A percentile compares a stretch with the other conserved stretches of the same genome.
Evolutionary conservation across 2,113 vertebrate genomes (phyloP).

Genomic region (Trachemys scripta): DNA sequence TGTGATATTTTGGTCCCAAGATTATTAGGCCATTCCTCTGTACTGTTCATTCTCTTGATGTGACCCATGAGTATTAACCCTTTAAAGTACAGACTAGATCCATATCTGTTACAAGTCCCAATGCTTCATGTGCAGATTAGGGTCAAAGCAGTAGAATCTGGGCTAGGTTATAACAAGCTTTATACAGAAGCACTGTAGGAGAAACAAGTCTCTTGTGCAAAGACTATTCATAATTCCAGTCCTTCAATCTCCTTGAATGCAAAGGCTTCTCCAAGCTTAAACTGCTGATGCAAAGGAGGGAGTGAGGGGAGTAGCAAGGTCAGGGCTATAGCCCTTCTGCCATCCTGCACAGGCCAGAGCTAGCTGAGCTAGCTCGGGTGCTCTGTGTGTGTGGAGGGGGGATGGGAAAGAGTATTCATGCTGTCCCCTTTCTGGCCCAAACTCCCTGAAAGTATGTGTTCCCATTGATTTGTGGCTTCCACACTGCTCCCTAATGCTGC

Average conservation of each 20-base stretch:
- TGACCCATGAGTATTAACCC: neutral
- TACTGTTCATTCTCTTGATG: neutral
- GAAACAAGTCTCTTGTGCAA: neutral
- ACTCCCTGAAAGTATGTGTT: neutral
- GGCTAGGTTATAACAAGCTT: neutral
- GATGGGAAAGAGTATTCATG: neutral
- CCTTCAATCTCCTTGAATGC: neutral
- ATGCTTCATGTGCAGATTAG: neutral
- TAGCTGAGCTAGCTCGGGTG: neutral
- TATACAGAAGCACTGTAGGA: neutral
- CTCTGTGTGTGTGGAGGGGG: accelerated
- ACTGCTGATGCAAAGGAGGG: no score
- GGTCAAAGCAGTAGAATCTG: neutral
- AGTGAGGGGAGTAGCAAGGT: neutral
- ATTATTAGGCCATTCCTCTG: neutral
- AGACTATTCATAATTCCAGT: neutral
- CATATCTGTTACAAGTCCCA: neutral
- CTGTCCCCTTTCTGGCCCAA: accelerated
- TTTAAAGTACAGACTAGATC: neutral
- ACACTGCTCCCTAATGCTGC: accelerated
- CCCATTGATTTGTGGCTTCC: neutral
- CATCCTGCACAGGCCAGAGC: accelerated
- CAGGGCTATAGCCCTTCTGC: neutral
- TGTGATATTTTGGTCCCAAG: neutral
- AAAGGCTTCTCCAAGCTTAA: neutral